Evolutionary conservation across 2,113 vertebrate species (phyloP).

Genomic region (Carassius auratus): DNA sequence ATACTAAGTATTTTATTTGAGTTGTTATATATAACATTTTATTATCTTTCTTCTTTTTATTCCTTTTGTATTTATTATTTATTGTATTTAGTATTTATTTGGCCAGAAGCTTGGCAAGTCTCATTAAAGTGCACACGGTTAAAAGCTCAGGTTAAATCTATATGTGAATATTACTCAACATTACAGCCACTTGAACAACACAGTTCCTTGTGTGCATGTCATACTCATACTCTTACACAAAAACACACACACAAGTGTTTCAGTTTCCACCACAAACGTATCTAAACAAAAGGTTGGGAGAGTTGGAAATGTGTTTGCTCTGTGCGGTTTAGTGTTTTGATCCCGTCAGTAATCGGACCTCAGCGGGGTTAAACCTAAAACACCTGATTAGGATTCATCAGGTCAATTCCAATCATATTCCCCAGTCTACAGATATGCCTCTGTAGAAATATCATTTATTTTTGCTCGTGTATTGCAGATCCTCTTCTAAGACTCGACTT

Average conservation of each 20-base stretch:
- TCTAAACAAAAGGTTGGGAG: background rate
- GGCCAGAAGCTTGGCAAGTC: background rate
- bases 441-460: slow-evolving; percentile 88
- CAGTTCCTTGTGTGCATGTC: background rate
- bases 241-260: background rate
- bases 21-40: too few relatives aligned
- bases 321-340: slow-evolving; percentile 16
- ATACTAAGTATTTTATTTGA: too few relatives aligned
- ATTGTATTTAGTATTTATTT: too few relatives aligned
- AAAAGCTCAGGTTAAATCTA: background rate
- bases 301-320: background rate
- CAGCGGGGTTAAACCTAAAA: slow-evolving; percentile 78
- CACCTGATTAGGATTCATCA: slow-evolving; percentile 85
- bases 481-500: slow-evolving; percentile 35
- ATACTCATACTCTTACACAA: background rate
- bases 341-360: slow-evolving; percentile 32
- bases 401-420: slow-evolving; percentile 78
- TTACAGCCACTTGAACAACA: background rate
- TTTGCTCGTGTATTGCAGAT: slow-evolving; percentile 65
- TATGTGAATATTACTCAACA: background rate
- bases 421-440: slow-evolving; percentile 82
- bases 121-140: background rate
- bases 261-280: background rate
- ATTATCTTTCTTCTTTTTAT: too few relatives aligned
- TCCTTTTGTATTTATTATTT: too few relatives aligned